Evolutionary conservation across 1,140 invertebrate species (phyloP), one percentile per base, ranked within the genome.

Genomic region (Drosophila obscura): DNA sequence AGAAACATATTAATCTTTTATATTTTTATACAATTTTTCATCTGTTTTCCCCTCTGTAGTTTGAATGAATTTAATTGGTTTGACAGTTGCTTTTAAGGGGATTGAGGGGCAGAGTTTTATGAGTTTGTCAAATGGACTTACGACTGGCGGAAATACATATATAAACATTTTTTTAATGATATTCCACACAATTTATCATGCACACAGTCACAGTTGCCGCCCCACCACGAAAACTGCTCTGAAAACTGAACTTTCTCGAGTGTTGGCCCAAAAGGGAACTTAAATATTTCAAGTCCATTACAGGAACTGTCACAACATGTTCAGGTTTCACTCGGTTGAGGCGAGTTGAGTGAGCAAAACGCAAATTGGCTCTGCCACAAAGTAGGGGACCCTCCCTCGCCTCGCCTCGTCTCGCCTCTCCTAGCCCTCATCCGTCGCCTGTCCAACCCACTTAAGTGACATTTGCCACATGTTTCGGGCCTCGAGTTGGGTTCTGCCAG

Each of bases 211-310:
- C 35, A 11, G 4, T 16, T 16, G 0, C 1, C 16, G 0, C 2
- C 9, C 35, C 35, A 2, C 9, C 9, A 73, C 48, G 41, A 19
- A 19, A 19, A 19, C 19, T 41, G 46, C 35, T 51, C 22, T 41
- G 22, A 53, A 15, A 57, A 45, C 4, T 13, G 4, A 39, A 50
- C 46, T 44, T 51, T 51, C 5, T 24, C 5, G 35, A 53, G 60
- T 52, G 69, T 55, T 59, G 15, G 49, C 24, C 48, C 19, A 26
- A 55, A 39, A 53, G 48, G 43, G 35, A 46, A 46, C 79, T 73
- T 67, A 61, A 78, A 57, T 81, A 82, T 82, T 82, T 64, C 55
- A 74, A 74, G 71, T 51, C 72, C 72, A 74, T 74, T 74, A 74
- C 72, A 65, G 74, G 74, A 63, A 74, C 71, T 74, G 72, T 74